Evolutionary conservation across 2,797 vertebrate species (phyloP).

Genomic region (Onychomys leucogaster): DNA sequence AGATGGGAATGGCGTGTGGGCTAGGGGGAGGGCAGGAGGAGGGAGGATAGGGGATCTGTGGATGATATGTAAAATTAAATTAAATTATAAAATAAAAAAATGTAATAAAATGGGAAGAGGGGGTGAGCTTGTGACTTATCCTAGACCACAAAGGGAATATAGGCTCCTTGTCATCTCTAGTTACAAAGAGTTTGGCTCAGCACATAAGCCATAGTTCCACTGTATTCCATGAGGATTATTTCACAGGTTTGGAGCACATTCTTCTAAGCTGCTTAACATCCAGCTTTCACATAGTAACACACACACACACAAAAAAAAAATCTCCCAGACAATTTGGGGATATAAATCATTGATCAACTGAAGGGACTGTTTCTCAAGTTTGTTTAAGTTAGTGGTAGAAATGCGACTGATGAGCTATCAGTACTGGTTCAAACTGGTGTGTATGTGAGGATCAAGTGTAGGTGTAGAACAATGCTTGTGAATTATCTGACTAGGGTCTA

Average conservation of each 20-base stretch:
- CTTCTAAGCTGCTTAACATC: background rate
- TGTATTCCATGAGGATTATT: no score
- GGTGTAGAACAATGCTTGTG: background rate
- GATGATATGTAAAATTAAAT: no score
- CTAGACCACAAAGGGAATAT: background rate
- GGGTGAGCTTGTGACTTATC: background rate
- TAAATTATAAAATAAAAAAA: no score
- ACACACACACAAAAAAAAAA: background rate
- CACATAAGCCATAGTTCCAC: background rate
- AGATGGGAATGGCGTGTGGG: no score
- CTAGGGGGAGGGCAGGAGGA: no score
- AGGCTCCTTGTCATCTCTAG: no score
- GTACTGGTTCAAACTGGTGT: no score
- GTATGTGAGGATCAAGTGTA: background rate
- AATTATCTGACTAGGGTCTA: background rate
- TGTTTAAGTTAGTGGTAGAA: background rate
- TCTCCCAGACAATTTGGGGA: background rate
- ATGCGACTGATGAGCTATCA: background rate
- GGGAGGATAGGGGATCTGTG: no score
- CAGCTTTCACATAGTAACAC: background rate
- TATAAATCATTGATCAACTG: background rate
- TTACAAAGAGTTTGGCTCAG: background rate
- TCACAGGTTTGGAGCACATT: no score
- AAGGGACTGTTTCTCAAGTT: background rate
- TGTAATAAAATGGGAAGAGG: background rate